These are phyloP conservation scores for Protaetia brevitarsis DNA, from an alignment of 1,140 invertebrate species.

Conservation along the genomic window DNA sequence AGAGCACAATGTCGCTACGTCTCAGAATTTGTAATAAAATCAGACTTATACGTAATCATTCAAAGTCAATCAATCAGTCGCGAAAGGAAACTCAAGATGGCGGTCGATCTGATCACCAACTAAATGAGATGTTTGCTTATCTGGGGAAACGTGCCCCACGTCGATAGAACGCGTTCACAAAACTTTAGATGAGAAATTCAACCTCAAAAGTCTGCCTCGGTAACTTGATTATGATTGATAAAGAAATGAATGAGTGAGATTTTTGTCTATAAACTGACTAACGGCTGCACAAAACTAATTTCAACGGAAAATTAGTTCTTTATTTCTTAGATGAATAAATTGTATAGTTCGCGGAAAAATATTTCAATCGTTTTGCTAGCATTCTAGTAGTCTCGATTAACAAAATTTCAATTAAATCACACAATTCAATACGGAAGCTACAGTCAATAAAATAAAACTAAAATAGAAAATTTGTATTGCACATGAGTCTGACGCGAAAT, in stretches of 20 bases:
- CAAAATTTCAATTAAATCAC: too few relatives aligned
- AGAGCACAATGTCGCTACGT: neutral
- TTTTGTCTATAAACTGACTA: conserved; percentile 14
- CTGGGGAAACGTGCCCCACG: conserved; percentile 40
- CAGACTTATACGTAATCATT: conserved; percentile 6
- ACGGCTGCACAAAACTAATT: neutral
- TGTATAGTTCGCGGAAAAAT: too few relatives aligned
- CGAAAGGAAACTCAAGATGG: conserved; percentile 33
- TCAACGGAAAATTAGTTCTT: neutral
- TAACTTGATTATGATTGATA: conserved; percentile 48
- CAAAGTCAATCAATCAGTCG: conserved; percentile 44
- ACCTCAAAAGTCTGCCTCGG: conserved; percentile 42
- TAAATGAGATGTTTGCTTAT: conserved; percentile 48
- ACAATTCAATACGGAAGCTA: too few relatives aligned
- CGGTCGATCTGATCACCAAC: conserved; percentile 35
- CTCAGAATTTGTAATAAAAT: conserved; percentile 2
- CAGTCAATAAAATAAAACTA: too few relatives aligned
- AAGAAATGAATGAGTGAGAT: conserved; percentile 37
- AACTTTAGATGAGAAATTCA: conserved; percentile 45
- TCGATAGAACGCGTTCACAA: conserved; percentile 39
- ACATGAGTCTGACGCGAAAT: neutral
- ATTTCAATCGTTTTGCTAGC: too few relatives aligned
- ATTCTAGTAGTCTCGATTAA: too few relatives aligned
- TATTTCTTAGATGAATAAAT: neutral
- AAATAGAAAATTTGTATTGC: neutral